Evolutionary conservation across 1,140 invertebrate species (phyloP), one percentile per base, ranked within the genome.

Genomic region (Sweltsa coloradensis): DNA sequence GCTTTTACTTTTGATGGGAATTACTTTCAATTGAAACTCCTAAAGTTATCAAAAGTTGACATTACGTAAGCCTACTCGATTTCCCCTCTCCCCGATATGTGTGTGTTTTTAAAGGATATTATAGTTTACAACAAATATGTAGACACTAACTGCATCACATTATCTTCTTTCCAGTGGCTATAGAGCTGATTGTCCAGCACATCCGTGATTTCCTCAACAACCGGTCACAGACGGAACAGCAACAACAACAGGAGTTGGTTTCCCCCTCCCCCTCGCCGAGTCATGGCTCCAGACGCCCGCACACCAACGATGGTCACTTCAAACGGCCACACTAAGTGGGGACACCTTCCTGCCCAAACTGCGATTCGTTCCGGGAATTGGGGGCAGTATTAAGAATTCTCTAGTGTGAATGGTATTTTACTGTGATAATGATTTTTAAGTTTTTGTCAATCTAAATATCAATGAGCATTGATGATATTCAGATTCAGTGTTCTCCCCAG

Each of bases 111-210:
- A n/a, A n/a, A n/a, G n/a, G n/a, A n/a, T n/a, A n/a, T n/a, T n/a
- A n/a, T n/a, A n/a, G n/a, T n/a, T n/a, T n/a, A n/a, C n/a, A n/a
- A n/a, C n/a, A n/a, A n/a, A n/a, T n/a, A n/a, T n/a, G n/a, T n/a
- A n/a, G n/a, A n/a, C n/a, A n/a, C n/a, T n/a, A n/a, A n/a, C n/a
- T n/a, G n/a, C n/a, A n/a, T n/a, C n/a, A n/a, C n/a, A n/a, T n/a
- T n/a, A 36, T 43, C 14, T 44, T 51, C 47, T 52, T 74, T 76
- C 37, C 74, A 90, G 91, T 95, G 61, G 91, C 91, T 37, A 93
- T 94, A 60, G 88, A 91, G 58, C 69, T 95, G 57, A 93, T 96
- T 57, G 90, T 95, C 4, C 89, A 95, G 65, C 89, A 93, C 64
- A 93, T 95, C 57, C 75, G 83, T 60, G 90, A 94, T 67, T 77